Evolutionary conservation across 2,113 vertebrate genomes (phyloP), one percentile per base, ranked within the genome.

Genomic region (Mustela nigripes): DNA sequence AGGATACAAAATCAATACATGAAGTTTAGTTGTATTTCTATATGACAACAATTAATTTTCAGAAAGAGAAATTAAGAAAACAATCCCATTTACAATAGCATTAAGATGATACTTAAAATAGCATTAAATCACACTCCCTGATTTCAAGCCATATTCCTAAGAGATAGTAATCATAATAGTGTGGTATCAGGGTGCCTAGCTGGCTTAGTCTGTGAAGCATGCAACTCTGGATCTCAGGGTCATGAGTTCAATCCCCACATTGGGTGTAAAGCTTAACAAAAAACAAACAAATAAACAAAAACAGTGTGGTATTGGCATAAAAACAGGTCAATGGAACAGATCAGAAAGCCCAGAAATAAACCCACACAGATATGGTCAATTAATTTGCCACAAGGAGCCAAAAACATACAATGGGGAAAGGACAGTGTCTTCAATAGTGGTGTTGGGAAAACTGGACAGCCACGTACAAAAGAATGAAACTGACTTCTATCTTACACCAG

Each of bases 61-160:
- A 39, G 45, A 71, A 63, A 90, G 39, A 78, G 56, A 62, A 89
- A 78, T 90, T 78, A 90, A 90, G 71, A 76, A 76, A 76, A 89
- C 53, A 45, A 45, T 58, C 26, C 11, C 39, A 45, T 45, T 89
- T 45, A 24, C 7, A 62, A n/a, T 45, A 42, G 12, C 39, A n/a
- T 45, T 76, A 76, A 42, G n/a, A 62, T 74, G 31, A 74, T 24
- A 74, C 36, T 74, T 74, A 74, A 11, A 42, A 42, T 24, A 74
- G 39, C 71, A 74, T 42, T 74, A 42, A 42, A 42, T 78, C 28
- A 78, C 26, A 78, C 45, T 78, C 18, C 15, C 74, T 78, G 8
- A 50, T 50, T 78, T 78, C 26, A 31, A 50, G 48, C 26, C 26
- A 10, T 78, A 78, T 50, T 48, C 9, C 26, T 1, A 78, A 78